Evolutionary conservation across 2,888 invertebrate genomes (phyloP), one percentile per base, ranked within the genome.

Genomic region (Brenthis daphne): DNA sequence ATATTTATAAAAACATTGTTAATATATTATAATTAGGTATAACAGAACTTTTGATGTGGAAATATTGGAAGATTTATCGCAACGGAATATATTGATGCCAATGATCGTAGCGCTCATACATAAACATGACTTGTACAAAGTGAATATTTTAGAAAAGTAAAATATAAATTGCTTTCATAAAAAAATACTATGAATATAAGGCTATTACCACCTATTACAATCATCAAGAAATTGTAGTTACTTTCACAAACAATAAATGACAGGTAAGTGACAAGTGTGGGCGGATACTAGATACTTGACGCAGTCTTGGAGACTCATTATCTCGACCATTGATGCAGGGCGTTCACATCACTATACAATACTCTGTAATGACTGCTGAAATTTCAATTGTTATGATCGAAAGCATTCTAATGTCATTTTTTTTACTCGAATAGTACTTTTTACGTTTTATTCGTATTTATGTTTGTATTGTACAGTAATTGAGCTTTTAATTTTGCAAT

Each of bases 321-420:
- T 69, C 68, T 67, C 57, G 69, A 74, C 75, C 77, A 77, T 76
- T 73, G 76, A 77, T 68, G 75, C 74, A 76, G 76, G 74, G 76
- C 80, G 75, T 80, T 80, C 80, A 79, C 80, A 76, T 80, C 75
- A 75, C 68, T 55, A 69, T 66, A 77, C 77, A 76, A 76, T 76
- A 57, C 74, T 13, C 13, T 74, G 74, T 74, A 75, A 77, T 74
- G 69, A 73, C 71, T 68, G 68, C 63, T 60, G 47, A 47, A 56
- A 67, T 55, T 60, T 56, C 69, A 57, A 69, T 70, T 68, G 66
- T 71, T 57, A 70, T 68, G 54, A 73, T 70, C 63, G 65, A 77
- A 77, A 77, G 47, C 11, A 57, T 54, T 37, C 5, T 24, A 37
- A 51, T 50, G 16, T 63, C 33, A 16, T 51, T 55, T 63, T 61